Base-by-base conservation (phyloP, 1,140 invertebrate species). In the Macrosteles quadrilineatus region DNA sequence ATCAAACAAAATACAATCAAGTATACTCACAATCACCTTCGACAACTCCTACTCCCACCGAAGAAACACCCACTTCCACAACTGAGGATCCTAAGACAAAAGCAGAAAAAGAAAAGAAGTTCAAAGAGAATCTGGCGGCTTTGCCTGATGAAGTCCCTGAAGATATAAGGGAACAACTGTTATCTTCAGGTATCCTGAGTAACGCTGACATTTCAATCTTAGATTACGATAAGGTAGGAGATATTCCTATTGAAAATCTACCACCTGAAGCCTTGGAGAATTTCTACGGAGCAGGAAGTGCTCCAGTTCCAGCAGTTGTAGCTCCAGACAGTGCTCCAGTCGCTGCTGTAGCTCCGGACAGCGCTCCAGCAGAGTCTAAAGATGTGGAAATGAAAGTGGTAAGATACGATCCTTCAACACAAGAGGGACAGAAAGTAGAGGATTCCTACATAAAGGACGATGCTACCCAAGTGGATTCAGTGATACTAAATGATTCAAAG, bases 181-280 rank as follows among this genome's bases (percentile, higher is more conserved):
- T 94, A n/a, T 89, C 90, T 47, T 93, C 91, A 0, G 93, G 93
- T 43, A 94, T 95, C 72, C 81, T 94, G 45, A 89, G 90, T 72
- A 93, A 94, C 76, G 92, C 92, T 27, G 91, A 94, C 75, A 94
- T 94, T 67, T 93, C 92, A 71, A 87, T 94, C 27, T 80, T 93
- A 32, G 91, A 94, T 79, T 93, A 93, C 72, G 92, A 94, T 76
- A 94, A 95, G 83, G 87, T 94, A 36, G 92, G 92, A n/a, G 92
- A 93, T 75, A 93, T 92, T 68, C 87, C 91, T 9, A 83, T 94
- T 53, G 91, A 93, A 73, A 91, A 89, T 71, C 79, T 94, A 59
- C 91, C 92, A n/a, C 91, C 92, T 12, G 91, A 94, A 77, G 92
- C 93, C 67, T 78, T 94, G 66, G 91, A 90, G 23, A 92, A 93